phyloP scores from a whole-genome alignment of 1,140 invertebrate genomes.

The Zaprionus ornatus region DNA sequence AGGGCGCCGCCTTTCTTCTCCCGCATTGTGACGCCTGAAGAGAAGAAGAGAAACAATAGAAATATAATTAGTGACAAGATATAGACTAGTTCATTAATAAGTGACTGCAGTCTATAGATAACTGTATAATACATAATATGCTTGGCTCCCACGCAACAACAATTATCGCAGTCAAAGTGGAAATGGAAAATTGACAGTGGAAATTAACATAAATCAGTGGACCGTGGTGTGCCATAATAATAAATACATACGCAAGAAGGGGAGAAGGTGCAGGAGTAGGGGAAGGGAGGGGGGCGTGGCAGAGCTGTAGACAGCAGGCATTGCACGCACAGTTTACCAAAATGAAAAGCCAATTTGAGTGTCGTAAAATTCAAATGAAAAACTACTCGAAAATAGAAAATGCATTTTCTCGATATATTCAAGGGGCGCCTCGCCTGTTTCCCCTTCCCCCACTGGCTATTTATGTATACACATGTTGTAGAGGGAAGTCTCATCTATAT shows the following conservation, averaged over 20 bases:
- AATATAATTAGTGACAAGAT: conserved; percentile 11
- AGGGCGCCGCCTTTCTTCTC: conserved; percentile 95
- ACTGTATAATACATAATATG: conserved; percentile 44
- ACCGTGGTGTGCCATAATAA: conserved; percentile 77
- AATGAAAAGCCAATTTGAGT: conserved; percentile 44
- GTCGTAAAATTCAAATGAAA: conserved; percentile 46
- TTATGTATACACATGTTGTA: conserved; percentile 13
- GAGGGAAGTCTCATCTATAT: conserved; percentile 8
- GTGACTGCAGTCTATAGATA: conserved; percentile 25
- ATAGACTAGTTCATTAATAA: conserved; percentile 26
- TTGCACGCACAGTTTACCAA: conserved; percentile 30
- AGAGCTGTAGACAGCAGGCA: conserved; percentile 1
- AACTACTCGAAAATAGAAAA: conserved; percentile 55
- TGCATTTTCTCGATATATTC: conserved; percentile 57
- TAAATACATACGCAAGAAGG: conserved; percentile 29
- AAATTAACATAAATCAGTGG: conserved; percentile 79
- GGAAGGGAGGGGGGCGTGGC: not conserved
- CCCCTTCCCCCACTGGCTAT: not conserved
- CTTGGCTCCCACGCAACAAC: conserved; percentile 8
- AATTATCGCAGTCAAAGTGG: conserved; percentile 5
- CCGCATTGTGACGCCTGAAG: conserved; percentile 93
- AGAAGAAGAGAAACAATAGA: conserved; percentile 11
- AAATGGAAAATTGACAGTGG: conserved; percentile 63
- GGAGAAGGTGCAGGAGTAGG: not conserved
- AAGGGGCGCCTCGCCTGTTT: conserved; percentile 4